Conservation (phyloP, 2,113 vertebrate species). For the Eptesicus fuscus region DNA sequence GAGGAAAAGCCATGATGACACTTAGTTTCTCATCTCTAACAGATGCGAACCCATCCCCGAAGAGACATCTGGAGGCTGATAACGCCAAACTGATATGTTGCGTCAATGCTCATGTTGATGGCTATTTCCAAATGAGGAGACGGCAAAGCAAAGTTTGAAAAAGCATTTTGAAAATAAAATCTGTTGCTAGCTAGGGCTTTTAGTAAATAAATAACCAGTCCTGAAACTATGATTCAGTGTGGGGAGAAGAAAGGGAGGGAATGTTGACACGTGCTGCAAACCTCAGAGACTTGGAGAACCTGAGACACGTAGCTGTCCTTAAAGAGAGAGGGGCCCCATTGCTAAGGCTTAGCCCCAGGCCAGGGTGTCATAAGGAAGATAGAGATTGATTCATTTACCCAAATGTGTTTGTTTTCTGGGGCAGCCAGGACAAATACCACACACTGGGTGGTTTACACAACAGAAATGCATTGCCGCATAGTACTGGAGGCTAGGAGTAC, state of each 20-base stretch:
- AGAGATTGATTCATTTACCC: not conserved
- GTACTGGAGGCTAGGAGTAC: not conserved
- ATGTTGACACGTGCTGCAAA: not conserved
- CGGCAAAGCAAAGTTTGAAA: not conserved
- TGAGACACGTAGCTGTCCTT: not conserved
- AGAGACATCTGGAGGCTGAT: not conserved
- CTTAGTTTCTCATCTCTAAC: conserved; percentile 14
- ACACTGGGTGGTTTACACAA: not conserved
- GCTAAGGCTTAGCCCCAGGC: not conserved
- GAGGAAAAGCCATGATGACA: conserved; percentile 10
- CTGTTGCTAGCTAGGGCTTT: not conserved
- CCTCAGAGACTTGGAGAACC: not conserved
- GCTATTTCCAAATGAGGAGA: not conserved
- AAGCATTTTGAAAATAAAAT: conserved; percentile 18
- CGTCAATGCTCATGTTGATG: not conserved
- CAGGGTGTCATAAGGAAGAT: not conserved
- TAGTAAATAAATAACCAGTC: not conserved
- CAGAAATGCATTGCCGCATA: not conserved
- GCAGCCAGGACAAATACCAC: not conserved
- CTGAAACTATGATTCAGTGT: not conserved
- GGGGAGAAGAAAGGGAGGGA: not conserved
- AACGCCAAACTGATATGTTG: not conserved
- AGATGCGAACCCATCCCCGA: not conserved
- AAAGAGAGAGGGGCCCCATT: not conserved
- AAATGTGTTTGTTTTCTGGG: not conserved